A percentile compares a stretch with the other conserved stretches of the same genome.
These are phyloP conservation scores for Hirudinaria manillensis DNA, from an alignment of 2,888 invertebrate genomes.

Conservation along the genomic window DNA sequence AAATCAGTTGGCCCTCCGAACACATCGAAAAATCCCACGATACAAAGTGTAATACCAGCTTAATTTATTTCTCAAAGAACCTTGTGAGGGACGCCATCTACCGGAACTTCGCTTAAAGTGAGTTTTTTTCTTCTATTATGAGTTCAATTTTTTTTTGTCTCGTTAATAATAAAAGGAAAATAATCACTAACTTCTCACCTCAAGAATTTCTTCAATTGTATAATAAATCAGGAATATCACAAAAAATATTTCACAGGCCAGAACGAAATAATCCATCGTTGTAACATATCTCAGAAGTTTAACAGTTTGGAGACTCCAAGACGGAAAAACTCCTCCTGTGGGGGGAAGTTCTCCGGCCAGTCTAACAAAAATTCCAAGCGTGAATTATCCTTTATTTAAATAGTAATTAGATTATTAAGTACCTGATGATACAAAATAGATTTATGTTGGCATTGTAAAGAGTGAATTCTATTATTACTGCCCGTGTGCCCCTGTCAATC, in stretches of 20 bases:
- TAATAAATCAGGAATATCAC: conserved; percentile 62
- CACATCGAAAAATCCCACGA: too few species aligned
- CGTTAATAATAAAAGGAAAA: not conserved
- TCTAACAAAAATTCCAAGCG: too few species aligned
- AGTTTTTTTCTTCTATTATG: too few species aligned
- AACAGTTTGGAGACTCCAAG: conserved; percentile 60
- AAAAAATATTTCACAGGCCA: conserved; percentile 60
- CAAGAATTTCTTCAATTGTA: conserved; percentile 58
- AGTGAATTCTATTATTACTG: conserved; percentile 65
- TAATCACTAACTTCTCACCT: conserved; percentile 43
- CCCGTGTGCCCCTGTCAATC: conserved; percentile 62
- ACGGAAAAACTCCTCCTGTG: conserved; percentile 66
- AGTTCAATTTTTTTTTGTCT: too few species aligned
- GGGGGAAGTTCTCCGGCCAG: conserved; percentile 63
- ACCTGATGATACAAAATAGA: conserved; percentile 62
- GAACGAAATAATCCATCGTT: conserved; percentile 57
- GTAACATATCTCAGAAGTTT: conserved; percentile 61
- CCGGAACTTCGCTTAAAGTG: too few species aligned
- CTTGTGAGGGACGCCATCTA: too few species aligned
- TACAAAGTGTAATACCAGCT: too few species aligned
- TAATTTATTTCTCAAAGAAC: too few species aligned
- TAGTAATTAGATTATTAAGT: not conserved
- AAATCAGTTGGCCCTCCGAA: too few species aligned
- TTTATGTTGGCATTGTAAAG: conserved; percentile 67
- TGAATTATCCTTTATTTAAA: too few species aligned